Evolutionary conservation across 2,113 vertebrate species (phyloP).

Genomic region (Pseudolaguvia tuberculata): DNA sequence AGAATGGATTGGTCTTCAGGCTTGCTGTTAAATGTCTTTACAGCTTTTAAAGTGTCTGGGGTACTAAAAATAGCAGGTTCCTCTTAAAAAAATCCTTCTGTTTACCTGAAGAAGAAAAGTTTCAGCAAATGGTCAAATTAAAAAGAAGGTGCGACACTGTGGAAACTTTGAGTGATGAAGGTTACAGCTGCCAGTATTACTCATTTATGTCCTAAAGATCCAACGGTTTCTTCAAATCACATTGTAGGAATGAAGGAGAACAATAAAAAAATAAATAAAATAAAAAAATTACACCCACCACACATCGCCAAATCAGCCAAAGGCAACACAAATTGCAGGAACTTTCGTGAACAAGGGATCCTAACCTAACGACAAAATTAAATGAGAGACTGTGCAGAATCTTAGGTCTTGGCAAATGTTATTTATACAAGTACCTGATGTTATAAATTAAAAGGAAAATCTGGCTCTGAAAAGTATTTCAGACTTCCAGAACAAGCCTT

Average conservation of each 20-base stretch:
- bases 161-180: not conserved
- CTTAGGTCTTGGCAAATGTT: too few relatives aligned
- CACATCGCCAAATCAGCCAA: not conserved
- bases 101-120: not conserved
- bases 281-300: not conserved
- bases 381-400: too few relatives aligned
- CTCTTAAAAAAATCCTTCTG: not conserved
- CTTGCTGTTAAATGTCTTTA: not conserved
- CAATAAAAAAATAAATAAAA: not conserved
- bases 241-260: not conserved
- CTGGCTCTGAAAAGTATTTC: not conserved
- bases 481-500: too few relatives aligned
- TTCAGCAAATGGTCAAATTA: too few relatives aligned
- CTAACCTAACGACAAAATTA: too few relatives aligned
- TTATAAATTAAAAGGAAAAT: not conserved
- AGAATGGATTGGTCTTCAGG: not conserved
- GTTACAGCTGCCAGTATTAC: not conserved
- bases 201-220: not conserved
- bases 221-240: not conserved
- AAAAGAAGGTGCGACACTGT: not conserved
- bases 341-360: not conserved
- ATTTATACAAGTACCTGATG: too few relatives aligned
- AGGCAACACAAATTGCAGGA: not conserved
- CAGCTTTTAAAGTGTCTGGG: not conserved
- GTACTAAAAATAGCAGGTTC: not conserved